A percentile compares a stretch with the other conserved stretches of the same genome.
phyloP scores from a whole-genome alignment of 2,113 vertebrate species.

The Salvelinus namaycush region DNA sequence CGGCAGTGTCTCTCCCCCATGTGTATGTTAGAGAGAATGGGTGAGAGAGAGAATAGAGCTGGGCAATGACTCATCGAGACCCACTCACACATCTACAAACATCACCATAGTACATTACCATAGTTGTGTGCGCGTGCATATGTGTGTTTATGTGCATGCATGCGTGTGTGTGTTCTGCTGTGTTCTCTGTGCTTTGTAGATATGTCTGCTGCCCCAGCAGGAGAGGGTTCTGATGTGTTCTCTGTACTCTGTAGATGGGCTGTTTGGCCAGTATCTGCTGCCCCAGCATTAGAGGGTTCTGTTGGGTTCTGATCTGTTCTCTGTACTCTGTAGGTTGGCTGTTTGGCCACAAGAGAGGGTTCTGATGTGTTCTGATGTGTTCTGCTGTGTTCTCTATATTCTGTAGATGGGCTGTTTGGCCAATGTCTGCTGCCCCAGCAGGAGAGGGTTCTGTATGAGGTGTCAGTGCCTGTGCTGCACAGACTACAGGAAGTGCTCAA shows the following conservation, averaged over 20 bases:
- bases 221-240: no score
- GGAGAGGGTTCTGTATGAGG: conserved; percentile 80
- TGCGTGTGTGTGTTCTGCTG: conserved; percentile 1
- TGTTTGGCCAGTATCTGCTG: conserved; percentile 40
- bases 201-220: no score
- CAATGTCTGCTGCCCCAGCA: conserved; percentile 81
- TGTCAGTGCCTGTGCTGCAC: conserved; percentile 84
- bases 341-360: conserved; percentile 85
- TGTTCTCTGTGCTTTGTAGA: conserved; percentile 22
- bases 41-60: neutral
- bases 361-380: conserved; percentile 53
- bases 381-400: neutral
- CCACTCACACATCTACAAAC: conserved; percentile 18
- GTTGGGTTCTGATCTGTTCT: conserved; percentile 32
- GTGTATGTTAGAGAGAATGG: conserved; percentile 19
- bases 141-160: conserved; percentile 1
- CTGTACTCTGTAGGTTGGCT: conserved; percentile 81
- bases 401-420: conserved; percentile 91
- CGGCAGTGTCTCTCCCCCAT: conserved; percentile 55
- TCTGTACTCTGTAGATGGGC: no score
- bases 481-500: conserved; percentile 86
- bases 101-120: no score
- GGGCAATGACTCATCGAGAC: conserved; percentile 64
- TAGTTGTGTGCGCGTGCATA: neutral
- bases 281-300: conserved; percentile 75